Base-by-base conservation (phyloP, 2,888 invertebrate species). In the Drosophila fulvimacula region DNA sequence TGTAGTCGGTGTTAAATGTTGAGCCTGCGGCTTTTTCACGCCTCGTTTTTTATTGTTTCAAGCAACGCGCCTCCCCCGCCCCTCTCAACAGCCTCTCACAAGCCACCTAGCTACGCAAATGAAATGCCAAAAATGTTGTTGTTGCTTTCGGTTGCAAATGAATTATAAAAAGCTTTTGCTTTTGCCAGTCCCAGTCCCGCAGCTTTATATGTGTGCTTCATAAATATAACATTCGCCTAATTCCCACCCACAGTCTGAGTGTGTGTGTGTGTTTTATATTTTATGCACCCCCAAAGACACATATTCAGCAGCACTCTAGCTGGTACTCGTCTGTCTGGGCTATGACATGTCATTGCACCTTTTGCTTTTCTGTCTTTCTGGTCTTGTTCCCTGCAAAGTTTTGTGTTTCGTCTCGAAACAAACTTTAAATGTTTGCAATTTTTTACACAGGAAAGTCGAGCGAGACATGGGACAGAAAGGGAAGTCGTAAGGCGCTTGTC, bases 361-460 rank as follows among this genome's bases (percentile, higher is more conserved):
- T 73, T 48, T 55, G 24, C 44, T 66, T 53, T n/a, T 65, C 34
- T 58, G 62, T 30, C 58, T 19, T 27, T 41, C 48, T 32, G 39
- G 13, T 24, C 52, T 39, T 17, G n/a, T 39, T 46, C 32, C 39
- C 36, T 34, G 52, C 55, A 67, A 77, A 77, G 38, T 76, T 77
- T 68, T 53, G 44, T 51, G 30, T 41, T 55, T 17, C 39, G 53
- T 32, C 55, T 72, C 61, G 51, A 60, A 58, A 68, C 70, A 71
- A 82, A 76, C 74, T 88, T 83, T 69, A 85, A 83, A 82, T 83
- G 73, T 76, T 78, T 79, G 67, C 73, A 67, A 79, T 84, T 85
- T 79, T 75, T 81, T 76, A 59, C 56, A 58, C 65, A n/a, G 10
- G 5, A 42, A 36, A n/a, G 17, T 30, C 27, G 27, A 11, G 9